Evolutionary conservation across 2,797 vertebrate genomes (phyloP).

Genomic region (Brachyalestes nurse): DNA sequence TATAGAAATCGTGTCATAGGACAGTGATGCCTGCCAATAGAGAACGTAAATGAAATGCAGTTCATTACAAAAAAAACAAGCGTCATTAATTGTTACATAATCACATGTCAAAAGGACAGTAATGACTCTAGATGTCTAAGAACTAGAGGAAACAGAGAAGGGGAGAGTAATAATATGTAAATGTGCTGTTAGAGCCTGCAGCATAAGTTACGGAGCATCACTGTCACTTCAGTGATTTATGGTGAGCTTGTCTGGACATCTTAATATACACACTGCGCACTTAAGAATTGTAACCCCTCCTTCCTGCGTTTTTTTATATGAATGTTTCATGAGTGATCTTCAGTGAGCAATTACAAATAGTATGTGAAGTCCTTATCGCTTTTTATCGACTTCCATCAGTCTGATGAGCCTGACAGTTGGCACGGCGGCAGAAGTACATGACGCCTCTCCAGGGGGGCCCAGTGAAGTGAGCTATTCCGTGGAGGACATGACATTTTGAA

Average conservation of each 20-base stretch:
- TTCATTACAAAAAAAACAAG: too few species aligned
- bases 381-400: slow-evolving; percentile 19
- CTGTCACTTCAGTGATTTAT: slow-evolving; percentile 6
- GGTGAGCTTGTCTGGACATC: slow-evolving; percentile 2
- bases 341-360: neutral
- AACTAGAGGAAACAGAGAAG: neutral
- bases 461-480: slow-evolving; percentile 52
- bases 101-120: neutral
- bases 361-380: slow-evolving; percentile 24
- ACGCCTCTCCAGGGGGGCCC: slow-evolving; percentile 40
- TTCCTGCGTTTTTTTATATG: neutral
- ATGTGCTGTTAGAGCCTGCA: neutral
- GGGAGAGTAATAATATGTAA: neutral
- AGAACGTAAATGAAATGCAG: too few species aligned
- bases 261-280: neutral
- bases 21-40: too few species aligned
- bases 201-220: neutral
- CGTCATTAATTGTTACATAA: neutral
- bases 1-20: too few species aligned
- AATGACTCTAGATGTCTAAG: neutral
- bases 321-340: slow-evolving; percentile 28
- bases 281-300: neutral
- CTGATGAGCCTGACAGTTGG: slow-evolving; percentile 14
- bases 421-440: slow-evolving; percentile 50
- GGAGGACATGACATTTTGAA: slow-evolving; percentile 64